Base-by-base conservation (phyloP, 92 coral and sea anemone genomes). In the Epizoanthus scotinus region DNA sequence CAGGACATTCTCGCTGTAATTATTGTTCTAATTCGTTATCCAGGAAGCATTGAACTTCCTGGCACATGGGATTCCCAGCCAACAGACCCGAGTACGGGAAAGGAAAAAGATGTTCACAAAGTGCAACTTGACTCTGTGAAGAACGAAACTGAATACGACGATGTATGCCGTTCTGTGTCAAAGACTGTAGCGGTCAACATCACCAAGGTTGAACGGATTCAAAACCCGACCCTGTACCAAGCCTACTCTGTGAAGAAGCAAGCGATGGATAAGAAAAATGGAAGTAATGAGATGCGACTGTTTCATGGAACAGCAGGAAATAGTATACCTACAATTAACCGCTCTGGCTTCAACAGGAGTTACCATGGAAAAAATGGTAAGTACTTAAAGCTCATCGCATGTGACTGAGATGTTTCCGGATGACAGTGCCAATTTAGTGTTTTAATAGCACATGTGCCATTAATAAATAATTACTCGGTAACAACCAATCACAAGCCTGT, bases 41-140 rank as follows among this genome's bases (percentile, higher is more conserved):
- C 71, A 70, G 74, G 73, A 9, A 86, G 84, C 24, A 62, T 90
- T 54, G 72, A 88, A 0, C 62, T 91, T 14, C 94, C 94, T 25
- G 82, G 56, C 53, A 55, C 61, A 12, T 92, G 97, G 94, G 94
- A 87, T 5, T 72, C 91, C 19, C 94, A 87, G 26, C 94, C 94
- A 15, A 26, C 36, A 14, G 91, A 90, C 58, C 17, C 60, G 22
- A 71, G 26, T 62, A 42, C 64, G 12, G 94, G 91, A 9, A 84
- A 84, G 71, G 94, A 90, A 44, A 34, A 17, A 7, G 84, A 61
- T n/a, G 84, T 90, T 20, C 91, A 90, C 15, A 83, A 84, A 18
- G 94, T 84, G 0, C 14, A 0, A 49, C 91, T 90, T 6, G 89
- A 90, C 71, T 91, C 91, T 2, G 24, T 6, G 6, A 78, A 26